Base-by-base conservation (phyloP, 2,797 vertebrate species). In the Pelodytes ibericus region DNA sequence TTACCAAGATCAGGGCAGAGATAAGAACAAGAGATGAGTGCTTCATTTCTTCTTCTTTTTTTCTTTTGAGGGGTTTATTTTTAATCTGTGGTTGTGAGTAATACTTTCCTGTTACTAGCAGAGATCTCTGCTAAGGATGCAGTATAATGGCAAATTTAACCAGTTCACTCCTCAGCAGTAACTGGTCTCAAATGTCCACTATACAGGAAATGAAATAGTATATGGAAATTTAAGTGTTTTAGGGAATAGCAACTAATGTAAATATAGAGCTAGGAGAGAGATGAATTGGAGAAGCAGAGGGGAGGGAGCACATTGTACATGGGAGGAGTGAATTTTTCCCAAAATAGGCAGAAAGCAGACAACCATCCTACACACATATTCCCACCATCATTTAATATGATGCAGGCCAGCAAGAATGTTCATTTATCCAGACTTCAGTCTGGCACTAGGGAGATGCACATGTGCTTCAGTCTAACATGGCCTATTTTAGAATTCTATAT, bases 11-110 rank as follows among this genome's bases (percentile, higher is more conserved):
- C 6, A 47, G 4, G 11, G 22, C 2, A 24, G 7, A 53, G 16
- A 53, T 4, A 53, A 53, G n/a, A 53, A 53, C 3, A 53, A 53
- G 22, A 53, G 10, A 53, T 22, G 0, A 24, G 49, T 25, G n/a
- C 4, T 4, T 63, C 16, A 20, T 72, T 49, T 41, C 16, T 31
- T 9, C 4, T n/a, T 20, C 33, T 73, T 56, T 73, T 36, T 72
- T 73, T 64, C 53, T 22, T 56, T 13, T 63, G 27, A 20, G n/a
- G 18, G n/a, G n/a, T 20, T 51, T 73, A 64, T 73, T 36, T 72
- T 73, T 64, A 63, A 31, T 56, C 20, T 63, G 27, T 29, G n/a
- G 18, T 6, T 27, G 20, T 33, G 65, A 20, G 57, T 36, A 10
- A 56, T 9, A 39, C 16, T 53, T 65, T 68, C 65, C 65, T 62